A percentile compares a stretch with the other conserved stretches of the same genome.
phyloP scores from a whole-genome alignment of 2,888 invertebrate genomes.

The Trichogramma evanescens region DNA sequence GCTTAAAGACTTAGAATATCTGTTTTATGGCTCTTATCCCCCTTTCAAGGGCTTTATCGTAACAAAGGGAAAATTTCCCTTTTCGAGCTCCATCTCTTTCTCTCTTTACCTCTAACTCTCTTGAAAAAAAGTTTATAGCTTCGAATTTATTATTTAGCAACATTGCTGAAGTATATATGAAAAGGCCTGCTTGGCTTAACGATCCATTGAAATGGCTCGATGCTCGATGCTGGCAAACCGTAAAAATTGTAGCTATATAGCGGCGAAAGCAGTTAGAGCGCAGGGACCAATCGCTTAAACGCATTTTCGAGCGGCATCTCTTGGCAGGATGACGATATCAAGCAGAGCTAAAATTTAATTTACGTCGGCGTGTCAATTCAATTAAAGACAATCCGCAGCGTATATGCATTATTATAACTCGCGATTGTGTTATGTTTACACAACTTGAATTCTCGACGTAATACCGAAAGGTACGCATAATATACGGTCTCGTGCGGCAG shows the following conservation, averaged over 20 bases:
- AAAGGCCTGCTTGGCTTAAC: background rate
- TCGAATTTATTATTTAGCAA: constrained; percentile 7
- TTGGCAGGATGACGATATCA: background rate
- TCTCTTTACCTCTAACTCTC: background rate
- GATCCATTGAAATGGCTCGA: background rate
- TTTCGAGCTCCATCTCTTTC: background rate
- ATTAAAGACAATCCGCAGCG: constrained; percentile 28
- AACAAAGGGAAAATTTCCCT: constrained; percentile 10
- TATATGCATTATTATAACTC: too few relatives aligned
- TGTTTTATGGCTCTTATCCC: constrained; percentile 14
- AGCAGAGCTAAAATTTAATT: constrained; percentile 27
- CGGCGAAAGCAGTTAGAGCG: too few relatives aligned
- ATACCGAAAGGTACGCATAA: too few relatives aligned
- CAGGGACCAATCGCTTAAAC: too few relatives aligned
- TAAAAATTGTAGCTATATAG: too few relatives aligned
- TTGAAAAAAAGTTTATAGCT: too few relatives aligned
- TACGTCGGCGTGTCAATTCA: constrained; percentile 35
- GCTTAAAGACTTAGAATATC: constrained; percentile 19
- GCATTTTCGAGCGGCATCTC: background rate
- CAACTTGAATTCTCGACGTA: too few relatives aligned
- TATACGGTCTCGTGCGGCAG: too few relatives aligned
- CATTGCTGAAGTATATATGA: background rate
- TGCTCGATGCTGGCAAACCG: background rate
- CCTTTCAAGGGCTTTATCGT: constrained; percentile 14
- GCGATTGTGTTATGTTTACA: too few relatives aligned